Conservation (phyloP, 2,888 invertebrate species). For the Autographa pulchrina region DNA sequence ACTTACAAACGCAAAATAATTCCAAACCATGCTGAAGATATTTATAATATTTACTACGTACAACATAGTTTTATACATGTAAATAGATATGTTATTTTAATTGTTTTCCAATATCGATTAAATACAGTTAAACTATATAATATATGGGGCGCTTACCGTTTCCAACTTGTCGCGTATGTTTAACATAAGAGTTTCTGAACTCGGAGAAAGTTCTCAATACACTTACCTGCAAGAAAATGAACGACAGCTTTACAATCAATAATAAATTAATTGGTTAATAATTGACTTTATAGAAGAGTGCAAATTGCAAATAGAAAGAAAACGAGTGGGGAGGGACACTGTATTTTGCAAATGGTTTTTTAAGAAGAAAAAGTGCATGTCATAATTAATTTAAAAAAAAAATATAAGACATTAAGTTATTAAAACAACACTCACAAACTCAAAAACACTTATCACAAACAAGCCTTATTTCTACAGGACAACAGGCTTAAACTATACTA, state of each 20-base stretch:
- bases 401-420: no score
- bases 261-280: background rate
- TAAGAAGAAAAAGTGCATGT: no score
- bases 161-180: conserved; percentile 33
- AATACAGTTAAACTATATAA: conserved; percentile 18
- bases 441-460: background rate
- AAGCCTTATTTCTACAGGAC: no score
- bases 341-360: no score
- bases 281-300: background rate
- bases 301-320: background rate
- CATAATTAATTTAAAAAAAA: no score
- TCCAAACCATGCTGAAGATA: no score
- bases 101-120: background rate
- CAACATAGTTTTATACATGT: background rate
- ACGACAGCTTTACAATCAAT: conserved; percentile 15
- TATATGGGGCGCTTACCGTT: conserved; percentile 50
- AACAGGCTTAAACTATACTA: background rate
- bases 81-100: background rate
- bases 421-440: no score
- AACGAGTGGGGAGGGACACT: no score
- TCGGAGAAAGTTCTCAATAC: conserved; percentile 26
- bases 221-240: conserved; percentile 61
- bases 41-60: no score
- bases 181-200: conserved; percentile 31
- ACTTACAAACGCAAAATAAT: no score